Conservation (phyloP, 2,888 invertebrate genomes). For the Gastrophysa polygoni region DNA sequence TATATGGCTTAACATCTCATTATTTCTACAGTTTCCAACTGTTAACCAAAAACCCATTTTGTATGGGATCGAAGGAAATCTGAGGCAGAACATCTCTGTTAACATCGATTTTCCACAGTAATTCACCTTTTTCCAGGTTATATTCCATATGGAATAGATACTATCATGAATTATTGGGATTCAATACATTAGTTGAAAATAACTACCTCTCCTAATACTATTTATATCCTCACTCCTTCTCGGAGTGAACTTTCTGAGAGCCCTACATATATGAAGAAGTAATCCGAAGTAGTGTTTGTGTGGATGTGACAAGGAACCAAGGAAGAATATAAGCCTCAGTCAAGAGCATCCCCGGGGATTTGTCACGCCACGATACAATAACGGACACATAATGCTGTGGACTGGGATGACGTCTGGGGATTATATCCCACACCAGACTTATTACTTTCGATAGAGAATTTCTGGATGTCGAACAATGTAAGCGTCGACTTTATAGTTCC, state of each 20-base stretch:
- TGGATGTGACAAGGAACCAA: conserved; percentile 53
- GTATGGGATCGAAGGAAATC: too few relatives aligned
- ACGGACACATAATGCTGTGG: conserved; percentile 42
- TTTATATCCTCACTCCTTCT: too few relatives aligned
- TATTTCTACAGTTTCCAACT: too few relatives aligned
- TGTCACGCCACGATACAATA: conserved; percentile 56
- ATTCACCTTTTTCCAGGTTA: too few relatives aligned
- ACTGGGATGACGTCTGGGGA: conserved; percentile 37
- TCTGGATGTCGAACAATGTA: neutral
- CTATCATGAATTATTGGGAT: too few relatives aligned
- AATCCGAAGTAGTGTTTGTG: conserved; percentile 51
- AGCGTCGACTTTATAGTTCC: neutral
- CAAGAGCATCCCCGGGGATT: conserved; percentile 52
- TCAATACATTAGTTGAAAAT: too few relatives aligned
- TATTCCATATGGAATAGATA: too few relatives aligned
- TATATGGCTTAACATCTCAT: too few relatives aligned
- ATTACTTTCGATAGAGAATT: conserved; percentile 8
- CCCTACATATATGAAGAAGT: conserved; percentile 47
- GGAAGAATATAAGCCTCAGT: conserved; percentile 49
- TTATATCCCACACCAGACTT: conserved; percentile 34
- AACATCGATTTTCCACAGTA: too few relatives aligned
- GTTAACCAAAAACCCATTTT: too few relatives aligned
- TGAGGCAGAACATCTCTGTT: too few relatives aligned
- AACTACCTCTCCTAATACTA: too few relatives aligned
- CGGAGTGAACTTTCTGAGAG: conserved; percentile 22